Conservation (phyloP, 1,140 invertebrate species). For the Scaptomyza hsui region DNA sequence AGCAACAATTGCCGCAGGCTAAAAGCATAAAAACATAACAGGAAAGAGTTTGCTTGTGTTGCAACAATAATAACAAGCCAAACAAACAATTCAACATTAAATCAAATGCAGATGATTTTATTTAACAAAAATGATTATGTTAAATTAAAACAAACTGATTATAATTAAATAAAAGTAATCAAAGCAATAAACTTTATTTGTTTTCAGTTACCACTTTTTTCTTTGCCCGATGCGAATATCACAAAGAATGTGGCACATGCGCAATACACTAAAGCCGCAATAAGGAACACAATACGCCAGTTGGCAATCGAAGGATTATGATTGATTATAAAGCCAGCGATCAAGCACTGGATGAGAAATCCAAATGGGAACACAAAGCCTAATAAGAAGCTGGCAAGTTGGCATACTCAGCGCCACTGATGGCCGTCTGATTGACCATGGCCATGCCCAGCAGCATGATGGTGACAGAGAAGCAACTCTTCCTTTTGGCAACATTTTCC, state of each 20-base stretch:
- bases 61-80: too few species aligned
- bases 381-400: conserved; percentile 92
- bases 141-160: too few species aligned
- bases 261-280: conserved; percentile 90
- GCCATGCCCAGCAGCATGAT: conserved; percentile 94
- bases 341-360: conserved; percentile 91
- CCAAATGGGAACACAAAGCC: conserved; percentile 95
- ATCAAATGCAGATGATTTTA: too few species aligned
- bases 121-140: too few species aligned
- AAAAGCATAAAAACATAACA: not conserved
- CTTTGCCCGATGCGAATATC: conserved; percentile 89
- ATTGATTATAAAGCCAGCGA: conserved; percentile 90
- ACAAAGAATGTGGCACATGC: conserved; percentile 90
- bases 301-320: conserved; percentile 89
- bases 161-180: too few species aligned
- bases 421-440: conserved; percentile 93
- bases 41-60: too few species aligned
- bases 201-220: conserved; percentile 85
- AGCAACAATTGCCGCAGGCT: conserved; percentile 9
- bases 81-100: too few species aligned
- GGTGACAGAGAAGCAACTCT: conserved; percentile 90
- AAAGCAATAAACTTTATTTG: not conserved
- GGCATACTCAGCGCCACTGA: conserved; percentile 78
- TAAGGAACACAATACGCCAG: conserved; percentile 94
- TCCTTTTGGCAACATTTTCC: not conserved